Base-by-base conservation (phyloP, 2,888 invertebrate genomes). In the Aphidoletes aphidimyza region DNA sequence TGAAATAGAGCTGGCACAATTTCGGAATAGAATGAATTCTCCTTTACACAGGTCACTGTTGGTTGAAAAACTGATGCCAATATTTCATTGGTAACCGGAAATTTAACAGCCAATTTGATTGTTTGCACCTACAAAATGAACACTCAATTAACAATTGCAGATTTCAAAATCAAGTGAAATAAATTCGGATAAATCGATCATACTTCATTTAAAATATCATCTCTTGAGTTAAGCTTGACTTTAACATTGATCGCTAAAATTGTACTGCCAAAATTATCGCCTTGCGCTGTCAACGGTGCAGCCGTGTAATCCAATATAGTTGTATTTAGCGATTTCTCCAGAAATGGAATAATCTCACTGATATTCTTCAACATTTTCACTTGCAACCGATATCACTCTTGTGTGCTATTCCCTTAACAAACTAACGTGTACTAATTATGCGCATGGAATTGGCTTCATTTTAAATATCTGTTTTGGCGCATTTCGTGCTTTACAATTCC, bases 21-120 rank as follows among this genome's bases (percentile, higher is more conserved):
- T 30, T 89, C 88, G 37, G 90, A 88, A 86, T 93, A 93, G 36
- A 92, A 90, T 19, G 91, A 89, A 83, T 91, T 91, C 88, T 93
- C 93, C 39, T 93, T 92, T 34, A 90, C 89, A 86, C 93, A 92
- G 0, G 93, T 92, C 0, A 91, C 90, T 45, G 90, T 89, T n/a
- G 91, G 91, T 86, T 92, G 90, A 87, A 93, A 93, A 5, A 92
- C 17, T 5, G 36, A 34, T 19, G 36, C 36, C 5, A 78, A 19
- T 3, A 78, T 1, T 36, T 36, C 36, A 78, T 78, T 3, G 36
- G 78, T 78, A 17, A 78, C 78, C 14, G 78, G 78, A 34, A 78
- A 36, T 78, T 78, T 78, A 1, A 78, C 78, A 17, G 78, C 78
- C 78, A 78, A n/a, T 11, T 17, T 8, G 5, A 78, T 78, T 17